phyloP scores from a whole-genome alignment of 2,888 invertebrate species.

The Gisinianus flammeolus region DNA sequence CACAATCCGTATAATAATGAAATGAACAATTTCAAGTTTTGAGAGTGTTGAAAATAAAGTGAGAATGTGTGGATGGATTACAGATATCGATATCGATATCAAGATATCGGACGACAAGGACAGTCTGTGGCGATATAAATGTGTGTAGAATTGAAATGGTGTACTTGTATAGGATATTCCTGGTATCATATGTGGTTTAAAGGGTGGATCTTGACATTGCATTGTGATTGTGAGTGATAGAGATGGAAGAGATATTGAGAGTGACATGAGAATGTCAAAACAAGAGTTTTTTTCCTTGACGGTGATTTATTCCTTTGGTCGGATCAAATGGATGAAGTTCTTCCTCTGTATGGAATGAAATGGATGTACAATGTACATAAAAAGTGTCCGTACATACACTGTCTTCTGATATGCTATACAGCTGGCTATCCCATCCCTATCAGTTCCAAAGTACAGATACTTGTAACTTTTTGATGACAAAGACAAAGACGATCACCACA shows the following conservation, averaged over 20 bases:
- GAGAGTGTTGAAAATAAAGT: no score
- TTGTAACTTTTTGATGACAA: conserved; percentile 22
- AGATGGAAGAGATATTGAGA: conserved; percentile 50
- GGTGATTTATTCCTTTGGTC: conserved; percentile 45
- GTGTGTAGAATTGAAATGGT: no score
- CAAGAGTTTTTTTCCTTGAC: conserved; percentile 36
- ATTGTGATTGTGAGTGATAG: conserved; percentile 32
- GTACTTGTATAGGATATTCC: no score
- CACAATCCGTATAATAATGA: no score
- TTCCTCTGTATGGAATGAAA: not conserved
- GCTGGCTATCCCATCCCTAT: not conserved
- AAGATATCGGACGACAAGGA: no score
- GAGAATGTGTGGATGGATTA: no score
- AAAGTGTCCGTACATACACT: not conserved
- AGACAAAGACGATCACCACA: conserved; percentile 14
- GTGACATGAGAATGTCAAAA: conserved; percentile 48
- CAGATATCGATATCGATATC: no score
- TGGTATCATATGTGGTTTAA: no score
- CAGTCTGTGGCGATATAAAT: no score
- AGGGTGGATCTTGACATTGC: conserved; percentile 28
- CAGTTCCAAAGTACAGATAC: not conserved
- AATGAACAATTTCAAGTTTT: no score
- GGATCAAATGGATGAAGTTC: conserved; percentile 37
- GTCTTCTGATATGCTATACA: not conserved
- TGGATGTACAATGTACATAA: not conserved